Conservation (phyloP, 2,888 invertebrate species). For the Lottia gigantea region DNA sequence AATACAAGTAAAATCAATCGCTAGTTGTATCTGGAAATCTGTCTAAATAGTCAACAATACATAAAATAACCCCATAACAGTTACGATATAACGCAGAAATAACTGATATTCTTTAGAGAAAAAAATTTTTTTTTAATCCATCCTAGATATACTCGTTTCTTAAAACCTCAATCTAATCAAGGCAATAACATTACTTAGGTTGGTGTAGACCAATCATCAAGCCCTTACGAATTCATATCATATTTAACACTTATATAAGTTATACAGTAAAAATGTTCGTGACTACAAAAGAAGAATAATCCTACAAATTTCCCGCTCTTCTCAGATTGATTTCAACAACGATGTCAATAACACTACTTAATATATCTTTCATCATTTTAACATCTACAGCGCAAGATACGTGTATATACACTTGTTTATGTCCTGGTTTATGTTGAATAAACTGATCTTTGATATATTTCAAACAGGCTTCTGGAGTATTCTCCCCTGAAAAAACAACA, state of each 20-base stretch:
- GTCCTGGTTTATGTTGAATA: constrained; percentile 55
- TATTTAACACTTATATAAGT: neutral
- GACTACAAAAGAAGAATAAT: no score
- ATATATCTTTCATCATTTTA: constrained; percentile 61
- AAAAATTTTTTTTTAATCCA: no score
- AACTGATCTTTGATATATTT: constrained; percentile 66
- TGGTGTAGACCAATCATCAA: no score
- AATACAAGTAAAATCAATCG: no score
- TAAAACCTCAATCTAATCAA: no score
- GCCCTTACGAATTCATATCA: neutral
- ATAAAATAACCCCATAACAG: no score
- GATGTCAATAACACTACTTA: constrained; percentile 54
- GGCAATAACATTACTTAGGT: no score
- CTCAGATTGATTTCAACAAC: constrained; percentile 57
- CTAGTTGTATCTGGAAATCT: no score
- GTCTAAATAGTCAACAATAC: no score
- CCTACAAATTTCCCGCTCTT: constrained; percentile 35
- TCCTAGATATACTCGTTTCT: no score
- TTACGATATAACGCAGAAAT: no score
- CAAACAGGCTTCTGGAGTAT: constrained; percentile 55
- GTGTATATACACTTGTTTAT: constrained; percentile 67
- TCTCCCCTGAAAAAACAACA: constrained; percentile 46
- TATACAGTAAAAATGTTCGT: neutral
- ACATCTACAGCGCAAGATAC: constrained; percentile 68
- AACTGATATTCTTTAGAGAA: no score